Percentiles rank a stretch among this genome's conserved stretches.
Evolutionary conservation across 2,888 invertebrate genomes (phyloP).

Genomic region (Agriotes lineatus): DNA sequence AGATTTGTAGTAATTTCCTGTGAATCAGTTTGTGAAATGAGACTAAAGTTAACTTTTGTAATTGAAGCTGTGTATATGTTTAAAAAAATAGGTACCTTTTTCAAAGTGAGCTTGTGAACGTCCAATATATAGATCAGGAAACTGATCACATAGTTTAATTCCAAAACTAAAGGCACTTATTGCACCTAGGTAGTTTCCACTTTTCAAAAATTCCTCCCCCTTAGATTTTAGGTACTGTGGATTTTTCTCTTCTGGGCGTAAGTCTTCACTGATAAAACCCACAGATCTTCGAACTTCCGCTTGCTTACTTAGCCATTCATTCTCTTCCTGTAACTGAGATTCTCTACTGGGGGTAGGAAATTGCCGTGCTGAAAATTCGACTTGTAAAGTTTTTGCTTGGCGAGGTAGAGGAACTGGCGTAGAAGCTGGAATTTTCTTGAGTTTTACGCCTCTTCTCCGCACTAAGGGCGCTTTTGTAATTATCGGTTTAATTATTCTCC

Average conservation of each 20-base stretch:
- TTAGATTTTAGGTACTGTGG: constrained; percentile 86
- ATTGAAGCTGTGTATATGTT: too few relatives aligned
- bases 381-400: constrained; percentile 70
- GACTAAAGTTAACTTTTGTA: constrained; percentile 17
- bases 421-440: constrained; percentile 28
- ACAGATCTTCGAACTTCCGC: constrained; percentile 77
- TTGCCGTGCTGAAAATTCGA: constrained; percentile 79
- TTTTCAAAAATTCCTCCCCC: constrained; percentile 82
- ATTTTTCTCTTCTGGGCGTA: constrained; percentile 84
- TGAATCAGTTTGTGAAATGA: too few relatives aligned
- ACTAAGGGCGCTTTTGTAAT: constrained; percentile 28
- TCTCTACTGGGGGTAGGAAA: constrained; percentile 88
- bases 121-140: constrained; percentile 81
- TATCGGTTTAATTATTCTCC: neutral
- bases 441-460: constrained; percentile 32
- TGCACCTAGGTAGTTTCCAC: constrained; percentile 82
- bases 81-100: constrained; percentile 49
- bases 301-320: constrained; percentile 85
- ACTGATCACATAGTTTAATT: constrained; percentile 78
- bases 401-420: constrained; percentile 70
- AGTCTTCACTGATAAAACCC: constrained; percentile 80
- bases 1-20: constrained; percentile 77
- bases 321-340: constrained; percentile 77
- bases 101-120: constrained; percentile 86
- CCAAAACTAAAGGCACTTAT: constrained; percentile 87